Conservation (phyloP, 2,797 vertebrate genomes). For the Diglossa cyanea region DNA sequence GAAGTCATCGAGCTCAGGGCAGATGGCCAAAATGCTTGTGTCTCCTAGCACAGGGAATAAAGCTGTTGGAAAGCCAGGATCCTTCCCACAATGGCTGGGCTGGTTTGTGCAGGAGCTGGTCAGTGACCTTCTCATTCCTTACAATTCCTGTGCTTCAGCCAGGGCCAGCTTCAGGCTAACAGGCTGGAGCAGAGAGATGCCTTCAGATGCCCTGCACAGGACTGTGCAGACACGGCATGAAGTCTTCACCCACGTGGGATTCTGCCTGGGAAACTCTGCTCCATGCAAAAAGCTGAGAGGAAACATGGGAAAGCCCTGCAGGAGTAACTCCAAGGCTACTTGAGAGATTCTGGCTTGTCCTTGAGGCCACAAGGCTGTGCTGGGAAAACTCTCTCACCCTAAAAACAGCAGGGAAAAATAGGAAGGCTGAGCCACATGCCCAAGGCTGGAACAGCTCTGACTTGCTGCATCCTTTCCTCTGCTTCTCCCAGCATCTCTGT, state of each 20-base stretch:
- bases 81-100: neutral
- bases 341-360: neutral
- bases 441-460: neutral
- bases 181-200: neutral
- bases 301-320: neutral
- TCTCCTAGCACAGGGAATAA: neutral
- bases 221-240: accelerated
- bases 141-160: neutral
- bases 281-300: neutral
- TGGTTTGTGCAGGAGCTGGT: neutral
- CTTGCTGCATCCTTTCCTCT: neutral
- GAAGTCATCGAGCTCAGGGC: neutral
- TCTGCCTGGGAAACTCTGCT: neutral
- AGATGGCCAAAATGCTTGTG: neutral
- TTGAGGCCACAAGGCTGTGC: neutral
- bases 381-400: neutral
- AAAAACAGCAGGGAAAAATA: neutral
- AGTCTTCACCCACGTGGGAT: neutral
- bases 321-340: neutral
- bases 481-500: neutral
- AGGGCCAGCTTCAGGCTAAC: neutral
- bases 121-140: neutral
- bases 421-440: neutral
- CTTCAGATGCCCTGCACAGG: neutral
- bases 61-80: neutral